Evolutionary conservation across 2,888 invertebrate species (phyloP), one percentile per base, ranked within the genome.

Genomic region (Steromphala cineraria): DNA sequence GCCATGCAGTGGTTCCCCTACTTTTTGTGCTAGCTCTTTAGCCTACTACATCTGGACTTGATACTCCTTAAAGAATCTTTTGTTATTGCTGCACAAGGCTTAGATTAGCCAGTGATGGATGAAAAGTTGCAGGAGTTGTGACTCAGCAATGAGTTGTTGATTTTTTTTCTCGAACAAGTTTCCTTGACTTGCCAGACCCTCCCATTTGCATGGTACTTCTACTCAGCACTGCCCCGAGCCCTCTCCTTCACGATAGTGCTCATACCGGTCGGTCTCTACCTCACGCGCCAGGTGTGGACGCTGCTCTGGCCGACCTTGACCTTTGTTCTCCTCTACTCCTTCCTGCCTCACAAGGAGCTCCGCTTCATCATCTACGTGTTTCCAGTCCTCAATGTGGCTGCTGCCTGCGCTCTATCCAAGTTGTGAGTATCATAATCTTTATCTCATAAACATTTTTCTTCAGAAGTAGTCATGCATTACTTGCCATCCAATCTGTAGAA

Each of bases 181-280:
- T 62, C 84, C 84, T 89, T 88, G 83, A 87, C 8, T 19, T 0
- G 10, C 75, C 82, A 90, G 91, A 93, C 93, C 24, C 85, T 85
- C 8, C 99, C 99, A 81, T 98, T 98, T 94, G 94, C 97, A 1
- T 99, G 99, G 99, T 99, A 99, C 94, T 98, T 99, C 93, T 98
- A 98, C 93, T 99, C 99, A 0, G 99, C 98, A 0, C 94, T 99
- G 56, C 99, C 99, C 0, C 95, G 99, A 80, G 97, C 98, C 0
- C 95, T 99, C 92, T 97, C 96, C 0, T 95, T 96, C 0, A 97
- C 98, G 31, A 92, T 97, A 31, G 90, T 97, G 10, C 94, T 99
- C 74, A 95, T 94, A n/a, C 93, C 93, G 0, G 52, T 92, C 86
- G 94, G 96, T 87, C 97, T 89, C 8, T 85, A 89, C 53, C 36